A percentile compares a stretch with the other conserved stretches of the same genome.
Evolutionary conservation across 2,113 vertebrate species (phyloP).

Genomic region (Lepidiolamprologus cunningtoni): DNA sequence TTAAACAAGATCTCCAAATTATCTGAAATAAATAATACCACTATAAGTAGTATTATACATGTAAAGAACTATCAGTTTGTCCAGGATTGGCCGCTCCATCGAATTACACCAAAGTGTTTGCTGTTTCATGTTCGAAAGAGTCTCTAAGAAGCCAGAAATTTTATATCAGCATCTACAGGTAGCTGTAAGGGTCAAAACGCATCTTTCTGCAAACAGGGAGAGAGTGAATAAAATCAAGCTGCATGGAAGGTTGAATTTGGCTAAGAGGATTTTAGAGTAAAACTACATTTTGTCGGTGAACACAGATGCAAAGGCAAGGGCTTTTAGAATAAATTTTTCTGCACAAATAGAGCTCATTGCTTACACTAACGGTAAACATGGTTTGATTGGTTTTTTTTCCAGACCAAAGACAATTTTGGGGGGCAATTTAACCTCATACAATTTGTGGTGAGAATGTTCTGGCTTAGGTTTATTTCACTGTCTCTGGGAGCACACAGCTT

Average conservation of each 20-base stretch:
- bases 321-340: neutral
- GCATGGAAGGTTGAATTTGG: neutral
- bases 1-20: neutral
- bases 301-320: neutral
- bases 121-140: neutral
- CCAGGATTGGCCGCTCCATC: neutral
- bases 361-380: neutral
- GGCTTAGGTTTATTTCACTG: neutral
- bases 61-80: neutral
- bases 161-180: neutral
- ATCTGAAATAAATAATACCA: neutral
- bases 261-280: neutral
- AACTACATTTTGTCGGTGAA: neutral
- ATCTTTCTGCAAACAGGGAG: neutral
- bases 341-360: neutral
- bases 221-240: neutral
- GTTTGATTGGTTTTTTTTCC: fast-evolving
- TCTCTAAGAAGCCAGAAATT: fast-evolving
- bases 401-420: neutral
- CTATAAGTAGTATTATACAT: neutral
- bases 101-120: neutral
- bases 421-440: neutral
- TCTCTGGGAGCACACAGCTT: neutral
- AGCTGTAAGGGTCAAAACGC: neutral
- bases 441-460: neutral